Conservation (phyloP, 2,113 vertebrate genomes). For the Daubentonia madagascariensis region DNA sequence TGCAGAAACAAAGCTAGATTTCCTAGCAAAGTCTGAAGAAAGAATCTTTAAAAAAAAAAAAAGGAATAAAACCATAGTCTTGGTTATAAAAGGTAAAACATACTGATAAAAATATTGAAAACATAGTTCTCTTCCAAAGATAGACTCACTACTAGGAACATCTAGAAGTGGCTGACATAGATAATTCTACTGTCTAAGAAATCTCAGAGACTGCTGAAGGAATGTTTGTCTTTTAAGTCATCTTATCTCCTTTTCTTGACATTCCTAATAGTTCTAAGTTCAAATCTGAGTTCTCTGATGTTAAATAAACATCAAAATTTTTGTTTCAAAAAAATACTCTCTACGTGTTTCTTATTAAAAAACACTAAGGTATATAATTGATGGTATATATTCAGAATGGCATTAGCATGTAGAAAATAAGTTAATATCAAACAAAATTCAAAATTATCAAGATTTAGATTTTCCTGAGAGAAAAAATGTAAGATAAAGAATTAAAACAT, state of each 20-base stretch:
- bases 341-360: conserved; percentile 6
- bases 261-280: background rate
- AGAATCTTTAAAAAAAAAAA: conserved; percentile 15
- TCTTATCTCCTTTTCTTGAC: background rate
- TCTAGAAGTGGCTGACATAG: background rate
- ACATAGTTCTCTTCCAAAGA: conserved; percentile 14
- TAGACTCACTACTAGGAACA: background rate
- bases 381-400: background rate
- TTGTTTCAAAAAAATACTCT: conserved; percentile 37
- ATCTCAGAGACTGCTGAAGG: background rate
- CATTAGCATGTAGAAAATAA: background rate
- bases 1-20: conserved; percentile 45
- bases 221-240: background rate
- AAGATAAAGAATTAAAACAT: conserved; percentile 3
- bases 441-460: conserved; percentile 35
- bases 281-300: background rate
- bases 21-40: conserved; percentile 9
- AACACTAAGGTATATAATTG: background rate
- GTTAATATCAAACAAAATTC: conserved; percentile 21
- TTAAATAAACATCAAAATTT: background rate
- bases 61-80: background rate
- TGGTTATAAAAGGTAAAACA: conserved; percentile 24
- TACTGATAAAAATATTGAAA: background rate
- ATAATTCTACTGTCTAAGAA: background rate
- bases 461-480: conserved; percentile 37